phyloP scores from a whole-genome alignment of 2,113 vertebrate genomes.

The Trematocara nigrifrons region DNA sequence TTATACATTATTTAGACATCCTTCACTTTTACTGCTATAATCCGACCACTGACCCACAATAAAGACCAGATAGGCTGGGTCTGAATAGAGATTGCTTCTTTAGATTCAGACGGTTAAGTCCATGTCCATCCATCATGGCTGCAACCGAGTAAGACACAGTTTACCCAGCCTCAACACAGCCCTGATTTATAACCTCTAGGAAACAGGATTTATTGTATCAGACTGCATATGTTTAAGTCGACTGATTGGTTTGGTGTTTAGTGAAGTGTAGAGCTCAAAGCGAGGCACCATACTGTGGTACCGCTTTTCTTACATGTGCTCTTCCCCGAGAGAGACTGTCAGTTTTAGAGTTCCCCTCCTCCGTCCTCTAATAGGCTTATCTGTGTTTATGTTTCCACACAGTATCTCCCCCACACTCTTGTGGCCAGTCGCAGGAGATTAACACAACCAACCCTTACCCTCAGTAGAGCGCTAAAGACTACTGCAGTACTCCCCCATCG shows the following conservation, averaged over 20 bases:
- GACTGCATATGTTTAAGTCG: background rate
- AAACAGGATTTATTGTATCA: background rate
- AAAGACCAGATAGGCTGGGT: background rate
- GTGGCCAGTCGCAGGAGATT: conserved; percentile 18
- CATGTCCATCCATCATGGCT: background rate
- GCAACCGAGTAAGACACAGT: background rate
- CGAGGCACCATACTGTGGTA: background rate
- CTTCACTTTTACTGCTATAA: background rate
- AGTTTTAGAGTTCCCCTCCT: conserved; percentile 55
- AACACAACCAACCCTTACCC: background rate
- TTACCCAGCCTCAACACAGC: background rate
- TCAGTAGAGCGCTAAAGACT: background rate
- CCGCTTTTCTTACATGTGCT: conserved; percentile 34
- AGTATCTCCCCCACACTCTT: conserved; percentile 35
- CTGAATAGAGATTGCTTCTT: background rate
- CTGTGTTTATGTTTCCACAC: conserved; percentile 54
- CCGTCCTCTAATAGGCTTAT: conserved; percentile 38
- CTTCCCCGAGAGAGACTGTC: conserved; percentile 29
- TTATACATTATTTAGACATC: background rate
- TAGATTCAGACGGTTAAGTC: background rate
- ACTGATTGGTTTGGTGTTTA: background rate
- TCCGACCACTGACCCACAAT: background rate
- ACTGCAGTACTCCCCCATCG: background rate
- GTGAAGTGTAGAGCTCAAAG: background rate
- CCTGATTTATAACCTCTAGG: background rate